Base-by-base conservation (phyloP, 2,797 vertebrate species). In the Enteromius treurensis region DNA sequence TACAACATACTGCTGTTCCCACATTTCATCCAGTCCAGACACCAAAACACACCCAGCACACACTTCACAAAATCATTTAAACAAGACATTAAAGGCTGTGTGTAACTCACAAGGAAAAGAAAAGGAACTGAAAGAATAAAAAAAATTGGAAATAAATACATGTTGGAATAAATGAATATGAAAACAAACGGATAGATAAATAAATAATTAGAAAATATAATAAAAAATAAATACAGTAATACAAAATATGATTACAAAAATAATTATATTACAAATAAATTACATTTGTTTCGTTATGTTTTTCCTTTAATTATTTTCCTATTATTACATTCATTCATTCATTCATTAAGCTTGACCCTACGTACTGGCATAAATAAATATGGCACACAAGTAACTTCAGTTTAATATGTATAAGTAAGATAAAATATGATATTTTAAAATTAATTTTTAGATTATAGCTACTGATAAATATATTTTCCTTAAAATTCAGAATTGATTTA, bases 1-100 rank as follows among this genome's bases (percentile, higher is more conserved):
- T 75, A 85, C 83, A 86, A 79, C 87, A 89, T 69, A 80, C 47
- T 65, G 68, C 29, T 64, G 81, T 84, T 89, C 79, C 73, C 68
- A 85, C 29, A 77, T 4, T 42, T 58, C 47, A 70, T 21, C 77
- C 21, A 53, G 26, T 74, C 1, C 34, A 49, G n/a, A 69, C 34
- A 60, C 42, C 32, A 17, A 45, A 73, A 47, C 5, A 80, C 70
- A 85, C 23, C 67, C 73, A 79, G 19, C 82, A 73, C 51, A 71
- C 71, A 47, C 7, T 45, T 21, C 0, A 69, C 4, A 58, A 68
- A 40, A 79, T 21, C 17, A 3, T 34, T 67, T 5, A 34, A 17
- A 65, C 42, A 6, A 14, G 42, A 62, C 5, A 45, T 21, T 8
- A 49, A 70, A 69, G 17, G 29, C 19, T 53, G 32, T 65, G 53